These are phyloP conservation scores for Drosophila repleta DNA, from an alignment of 1,140 invertebrate genomes.

Conservation along the genomic window DNA sequence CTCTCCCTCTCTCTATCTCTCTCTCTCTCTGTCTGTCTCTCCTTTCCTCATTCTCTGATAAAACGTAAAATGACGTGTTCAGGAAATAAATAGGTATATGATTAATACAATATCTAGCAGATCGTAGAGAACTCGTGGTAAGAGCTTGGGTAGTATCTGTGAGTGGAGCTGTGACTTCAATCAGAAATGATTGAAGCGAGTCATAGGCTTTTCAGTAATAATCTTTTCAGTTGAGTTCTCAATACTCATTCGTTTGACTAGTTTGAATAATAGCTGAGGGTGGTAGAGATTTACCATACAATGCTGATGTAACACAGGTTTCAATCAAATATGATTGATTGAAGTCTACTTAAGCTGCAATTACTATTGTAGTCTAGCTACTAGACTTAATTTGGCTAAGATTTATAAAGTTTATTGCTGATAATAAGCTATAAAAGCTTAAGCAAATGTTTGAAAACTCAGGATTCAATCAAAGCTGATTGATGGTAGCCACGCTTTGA, in stretches of 20 bases:
- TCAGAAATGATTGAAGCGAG: not conserved
- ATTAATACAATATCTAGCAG: not conserved
- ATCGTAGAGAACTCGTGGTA: not conserved
- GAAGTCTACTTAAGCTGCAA: too few species aligned
- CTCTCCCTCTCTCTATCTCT: not conserved
- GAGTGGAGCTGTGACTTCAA: not conserved
- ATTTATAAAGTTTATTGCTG: too few species aligned
- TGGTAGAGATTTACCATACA: not conserved
- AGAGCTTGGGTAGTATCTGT: too few species aligned
- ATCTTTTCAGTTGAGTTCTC: too few species aligned
- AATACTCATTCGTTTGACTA: not conserved
- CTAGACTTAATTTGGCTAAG: too few species aligned
- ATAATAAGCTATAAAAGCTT: too few species aligned
- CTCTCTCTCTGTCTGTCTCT: not conserved
- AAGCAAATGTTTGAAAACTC: too few species aligned
- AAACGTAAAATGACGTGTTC: slow-evolving; percentile 5
- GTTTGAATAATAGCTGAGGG: not conserved
- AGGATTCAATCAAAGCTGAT: too few species aligned
- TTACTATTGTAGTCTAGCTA: too few species aligned
- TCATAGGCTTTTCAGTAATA: not conserved
- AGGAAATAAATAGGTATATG: not conserved
- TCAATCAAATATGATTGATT: not conserved
- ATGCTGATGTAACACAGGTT: not conserved
- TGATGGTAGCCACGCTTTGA: too few species aligned
- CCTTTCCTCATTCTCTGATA: not conserved